Conservation (phyloP, 1,140 invertebrate species). For the Atta colombica region DNA sequence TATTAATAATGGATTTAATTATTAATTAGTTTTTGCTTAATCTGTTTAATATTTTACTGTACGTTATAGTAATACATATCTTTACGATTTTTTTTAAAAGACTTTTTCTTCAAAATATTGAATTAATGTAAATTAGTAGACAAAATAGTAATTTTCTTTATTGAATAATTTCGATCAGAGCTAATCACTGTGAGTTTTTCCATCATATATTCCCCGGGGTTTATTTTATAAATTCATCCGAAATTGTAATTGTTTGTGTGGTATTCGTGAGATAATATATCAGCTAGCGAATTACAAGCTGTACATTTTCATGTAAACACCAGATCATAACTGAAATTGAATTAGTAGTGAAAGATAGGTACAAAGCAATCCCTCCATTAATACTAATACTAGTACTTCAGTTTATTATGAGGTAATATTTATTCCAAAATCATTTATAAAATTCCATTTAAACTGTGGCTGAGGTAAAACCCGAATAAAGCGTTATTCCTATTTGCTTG, state of each 20-base stretch:
- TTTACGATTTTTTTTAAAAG: not conserved
- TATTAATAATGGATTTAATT: conserved; percentile 20
- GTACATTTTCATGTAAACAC: not conserved
- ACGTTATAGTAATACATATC: not conserved
- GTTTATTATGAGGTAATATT: not conserved
- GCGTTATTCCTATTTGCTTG: conserved; percentile 6
- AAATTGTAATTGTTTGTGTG: conserved; percentile 18
- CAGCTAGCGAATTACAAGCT: not conserved
- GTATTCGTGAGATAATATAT: not conserved
- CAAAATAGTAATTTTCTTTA: not conserved
- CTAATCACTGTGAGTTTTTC: not conserved
- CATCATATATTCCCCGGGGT: not conserved
- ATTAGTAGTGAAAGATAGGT: conserved; percentile 8
- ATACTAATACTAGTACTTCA: conserved; percentile 12
- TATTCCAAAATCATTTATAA: conserved; percentile 27
- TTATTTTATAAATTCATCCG: conserved; percentile 1
- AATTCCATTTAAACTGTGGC: not conserved
- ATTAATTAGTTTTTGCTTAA: not conserved
- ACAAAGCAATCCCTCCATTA: not conserved
- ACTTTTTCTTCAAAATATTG: not conserved
- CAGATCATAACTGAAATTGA: conserved; percentile 1
- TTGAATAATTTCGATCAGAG: not conserved
- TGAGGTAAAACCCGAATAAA: conserved; percentile 28
- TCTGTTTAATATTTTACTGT: not conserved
- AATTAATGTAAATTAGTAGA: not conserved